Conservation (phyloP, 2,888 invertebrate genomes). For the Antitype chi region DNA sequence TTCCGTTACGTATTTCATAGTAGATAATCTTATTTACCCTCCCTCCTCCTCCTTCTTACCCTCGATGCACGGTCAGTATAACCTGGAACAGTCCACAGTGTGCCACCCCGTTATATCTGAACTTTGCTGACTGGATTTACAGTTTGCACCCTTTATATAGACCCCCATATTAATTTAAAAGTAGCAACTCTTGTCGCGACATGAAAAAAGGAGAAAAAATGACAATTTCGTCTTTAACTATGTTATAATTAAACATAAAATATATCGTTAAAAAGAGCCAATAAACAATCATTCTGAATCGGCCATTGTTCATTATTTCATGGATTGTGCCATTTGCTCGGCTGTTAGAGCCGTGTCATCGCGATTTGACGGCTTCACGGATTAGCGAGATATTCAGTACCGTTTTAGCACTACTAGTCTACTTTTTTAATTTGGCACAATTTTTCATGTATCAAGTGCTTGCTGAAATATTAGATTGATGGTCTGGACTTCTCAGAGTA, state of each 20-base stretch:
- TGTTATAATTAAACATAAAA: constrained; percentile 5
- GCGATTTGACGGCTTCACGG: constrained; percentile 50
- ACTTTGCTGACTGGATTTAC: not conserved
- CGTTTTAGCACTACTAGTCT: constrained; percentile 62
- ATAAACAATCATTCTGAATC: constrained; percentile 30
- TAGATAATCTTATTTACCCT: too few relatives aligned
- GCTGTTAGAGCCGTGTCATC: constrained; percentile 46
- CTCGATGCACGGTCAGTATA: not conserved
- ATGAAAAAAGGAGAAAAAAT: not conserved
- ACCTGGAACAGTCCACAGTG: not conserved
- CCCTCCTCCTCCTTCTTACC: too few relatives aligned
- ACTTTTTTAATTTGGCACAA: constrained; percentile 55
- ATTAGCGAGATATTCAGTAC: constrained; percentile 50
- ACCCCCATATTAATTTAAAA: too few relatives aligned
- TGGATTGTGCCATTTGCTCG: constrained; percentile 41
- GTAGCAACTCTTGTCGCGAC: not conserved
- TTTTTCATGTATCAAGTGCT: constrained; percentile 2
- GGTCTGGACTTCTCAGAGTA: not conserved
- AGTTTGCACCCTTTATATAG: too few relatives aligned
- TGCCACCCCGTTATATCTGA: too few relatives aligned
- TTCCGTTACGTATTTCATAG: too few relatives aligned
- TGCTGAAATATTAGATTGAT: not conserved
- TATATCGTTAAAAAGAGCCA: constrained; percentile 20
- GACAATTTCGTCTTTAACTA: not conserved
- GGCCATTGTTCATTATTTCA: constrained; percentile 41